Conservation (phyloP, 2,888 invertebrate species). For the Archips xylosteana region DNA sequence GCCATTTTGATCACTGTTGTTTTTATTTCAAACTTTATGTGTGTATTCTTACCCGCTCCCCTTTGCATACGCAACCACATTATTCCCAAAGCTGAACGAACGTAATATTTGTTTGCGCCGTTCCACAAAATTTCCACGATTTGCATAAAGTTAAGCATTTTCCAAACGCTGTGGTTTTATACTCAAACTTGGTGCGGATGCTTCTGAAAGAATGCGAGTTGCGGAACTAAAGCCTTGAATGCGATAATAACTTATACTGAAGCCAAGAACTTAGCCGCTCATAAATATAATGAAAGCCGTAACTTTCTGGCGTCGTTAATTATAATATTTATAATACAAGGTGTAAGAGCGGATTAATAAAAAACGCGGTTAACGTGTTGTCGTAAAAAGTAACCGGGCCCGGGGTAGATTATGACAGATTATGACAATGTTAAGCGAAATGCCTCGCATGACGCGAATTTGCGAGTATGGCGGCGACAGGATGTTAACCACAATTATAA, state of each 20-base stretch:
- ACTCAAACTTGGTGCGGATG: background rate
- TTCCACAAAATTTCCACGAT: slow-evolving; percentile 17
- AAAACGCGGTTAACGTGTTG: slow-evolving; percentile 9
- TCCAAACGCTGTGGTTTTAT: slow-evolving; percentile 29
- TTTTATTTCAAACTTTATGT: no score
- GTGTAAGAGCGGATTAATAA: slow-evolving; percentile 31
- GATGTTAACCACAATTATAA: background rate
- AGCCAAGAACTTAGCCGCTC: slow-evolving; percentile 33
- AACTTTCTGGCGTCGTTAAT: slow-evolving; percentile 29
- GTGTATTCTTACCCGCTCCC: no score
- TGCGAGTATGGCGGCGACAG: background rate
- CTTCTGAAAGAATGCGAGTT: slow-evolving; percentile 29
- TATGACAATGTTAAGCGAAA: background rate
- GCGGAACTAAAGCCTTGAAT: slow-evolving; percentile 7
- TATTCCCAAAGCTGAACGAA: background rate
- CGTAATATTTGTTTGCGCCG: slow-evolving; percentile 1
- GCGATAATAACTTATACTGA: slow-evolving; percentile 34
- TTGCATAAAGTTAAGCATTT: slow-evolving; percentile 36
- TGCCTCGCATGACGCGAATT: background rate
- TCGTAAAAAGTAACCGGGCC: slow-evolving; percentile 13
- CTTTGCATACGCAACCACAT: background rate
- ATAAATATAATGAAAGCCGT: slow-evolving; percentile 36
- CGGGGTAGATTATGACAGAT: background rate
- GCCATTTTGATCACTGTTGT: no score
- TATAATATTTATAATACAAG: slow-evolving; percentile 17